Evolutionary conservation across 2,888 invertebrate species (phyloP).

Genomic region (Parnassius apollo): DNA sequence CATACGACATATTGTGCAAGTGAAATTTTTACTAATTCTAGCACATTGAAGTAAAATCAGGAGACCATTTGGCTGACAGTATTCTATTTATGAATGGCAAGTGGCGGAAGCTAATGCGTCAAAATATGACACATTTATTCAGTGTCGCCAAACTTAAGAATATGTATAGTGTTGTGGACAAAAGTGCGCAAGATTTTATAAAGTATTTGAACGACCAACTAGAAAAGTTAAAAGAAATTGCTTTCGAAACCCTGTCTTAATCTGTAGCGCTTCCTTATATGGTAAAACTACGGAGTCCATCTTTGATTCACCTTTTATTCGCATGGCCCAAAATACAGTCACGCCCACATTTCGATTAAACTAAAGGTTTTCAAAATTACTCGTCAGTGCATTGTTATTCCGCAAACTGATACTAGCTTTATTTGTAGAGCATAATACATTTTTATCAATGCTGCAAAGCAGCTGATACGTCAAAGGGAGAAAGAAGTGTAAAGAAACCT

Average conservation of each 20-base stretch:
- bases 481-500: too few relatives aligned
- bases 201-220: slow-evolving; percentile 38
- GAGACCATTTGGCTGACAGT: slow-evolving; percentile 33
- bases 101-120: slow-evolving; percentile 43
- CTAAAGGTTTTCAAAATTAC: slow-evolving; percentile 32
- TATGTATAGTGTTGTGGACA: slow-evolving; percentile 46
- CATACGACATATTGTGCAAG: slow-evolving; percentile 27
- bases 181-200: slow-evolving; percentile 41
- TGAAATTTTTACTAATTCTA: slow-evolving; percentile 39
- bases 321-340: slow-evolving; percentile 32
- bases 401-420: too few relatives aligned
- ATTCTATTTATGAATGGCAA: slow-evolving; percentile 37
- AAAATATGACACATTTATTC: slow-evolving; percentile 48
- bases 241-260: slow-evolving; percentile 30
- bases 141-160: slow-evolving; percentile 46
- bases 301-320: slow-evolving; percentile 41
- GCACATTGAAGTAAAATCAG: slow-evolving; percentile 29
- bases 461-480: too few relatives aligned
- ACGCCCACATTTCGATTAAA: slow-evolving; percentile 28
- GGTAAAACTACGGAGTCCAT: slow-evolving; percentile 7
- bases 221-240: slow-evolving; percentile 34
- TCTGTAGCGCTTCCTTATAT: slow-evolving; percentile 43
- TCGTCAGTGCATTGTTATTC: neutral
- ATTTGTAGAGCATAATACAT: too few relatives aligned
- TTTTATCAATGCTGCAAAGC: too few relatives aligned